Conservation (phyloP, 1,140 invertebrate genomes). For the Heliconius hermathena region DNA sequence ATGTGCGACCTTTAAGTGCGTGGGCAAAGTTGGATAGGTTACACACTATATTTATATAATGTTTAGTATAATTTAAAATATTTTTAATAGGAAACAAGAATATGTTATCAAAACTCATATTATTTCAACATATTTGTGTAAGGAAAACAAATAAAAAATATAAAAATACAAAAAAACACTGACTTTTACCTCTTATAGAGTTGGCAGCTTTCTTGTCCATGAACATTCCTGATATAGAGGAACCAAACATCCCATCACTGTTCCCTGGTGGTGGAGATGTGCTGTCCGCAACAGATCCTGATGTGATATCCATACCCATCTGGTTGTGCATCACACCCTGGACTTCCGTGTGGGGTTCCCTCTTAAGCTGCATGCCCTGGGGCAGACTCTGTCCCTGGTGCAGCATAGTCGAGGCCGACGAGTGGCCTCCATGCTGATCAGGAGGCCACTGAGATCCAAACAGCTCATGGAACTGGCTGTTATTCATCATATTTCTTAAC, state of each 20-base stretch:
- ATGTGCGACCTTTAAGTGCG: background rate
- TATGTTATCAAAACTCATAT: background rate
- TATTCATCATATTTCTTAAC: slow-evolving; percentile 67
- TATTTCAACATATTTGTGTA: background rate
- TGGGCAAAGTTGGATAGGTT: background rate
- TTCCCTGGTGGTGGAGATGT: slow-evolving; percentile 75
- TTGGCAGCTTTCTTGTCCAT: slow-evolving; percentile 83
- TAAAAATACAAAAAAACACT: slow-evolving; percentile 43
- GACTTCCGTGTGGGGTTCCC: slow-evolving; percentile 61
- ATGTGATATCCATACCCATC: slow-evolving; percentile 72
- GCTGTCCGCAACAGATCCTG: slow-evolving; percentile 73
- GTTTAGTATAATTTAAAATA: too few species aligned
- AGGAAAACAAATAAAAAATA: background rate
- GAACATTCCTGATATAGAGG: slow-evolving; percentile 73
- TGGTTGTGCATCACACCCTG: slow-evolving; percentile 66
- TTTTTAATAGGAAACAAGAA: too few species aligned
- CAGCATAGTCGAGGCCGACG: slow-evolving; percentile 75
- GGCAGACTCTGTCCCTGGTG: slow-evolving; percentile 60
- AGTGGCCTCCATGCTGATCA: slow-evolving; percentile 76
- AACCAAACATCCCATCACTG: slow-evolving; percentile 71
- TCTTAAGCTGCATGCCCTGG: slow-evolving; percentile 70
- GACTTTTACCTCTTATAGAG: slow-evolving; percentile 83
- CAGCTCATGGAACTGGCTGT: slow-evolving; percentile 76
- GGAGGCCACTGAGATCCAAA: slow-evolving; percentile 81
- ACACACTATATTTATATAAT: too few species aligned